These are phyloP conservation scores for Catocala fraxini DNA, from an alignment of 2,888 invertebrate genomes.

Conservation along the genomic window DNA sequence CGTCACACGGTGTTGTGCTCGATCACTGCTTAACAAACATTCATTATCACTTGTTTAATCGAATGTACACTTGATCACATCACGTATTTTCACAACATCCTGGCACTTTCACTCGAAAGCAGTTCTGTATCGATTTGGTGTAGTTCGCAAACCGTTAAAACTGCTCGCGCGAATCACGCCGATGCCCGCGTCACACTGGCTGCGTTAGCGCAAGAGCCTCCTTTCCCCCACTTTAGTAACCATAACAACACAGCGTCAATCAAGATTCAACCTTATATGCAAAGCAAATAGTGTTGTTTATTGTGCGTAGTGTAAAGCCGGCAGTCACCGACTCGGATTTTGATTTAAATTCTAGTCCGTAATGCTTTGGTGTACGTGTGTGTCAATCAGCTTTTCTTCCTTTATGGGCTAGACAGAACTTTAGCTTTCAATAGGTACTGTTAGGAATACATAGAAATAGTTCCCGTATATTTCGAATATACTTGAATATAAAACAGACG, in stretches of 20 bases:
- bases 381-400: slow-evolving; percentile 19
- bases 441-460: neutral
- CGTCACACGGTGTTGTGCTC: slow-evolving; percentile 39
- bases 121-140: slow-evolving; percentile 73
- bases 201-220: slow-evolving; percentile 68
- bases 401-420: slow-evolving; percentile 3
- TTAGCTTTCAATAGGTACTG: slow-evolving; percentile 7
- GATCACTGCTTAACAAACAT: slow-evolving; percentile 41
- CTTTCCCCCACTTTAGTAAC: slow-evolving; percentile 63
- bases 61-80: slow-evolving; percentile 53
- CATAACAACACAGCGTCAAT: slow-evolving; percentile 19
- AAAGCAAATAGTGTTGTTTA: slow-evolving; percentile 1
- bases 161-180: slow-evolving; percentile 54
- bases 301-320: slow-evolving; percentile 1
- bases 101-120: slow-evolving; percentile 78
- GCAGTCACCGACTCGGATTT: slow-evolving; percentile 14
- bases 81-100: slow-evolving; percentile 60
- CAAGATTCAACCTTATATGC: slow-evolving; percentile 10
- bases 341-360: slow-evolving; percentile 23
- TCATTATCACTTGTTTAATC: slow-evolving; percentile 43
- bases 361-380: slow-evolving; percentile 10
- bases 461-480: neutral
- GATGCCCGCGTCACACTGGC: slow-evolving; percentile 69
- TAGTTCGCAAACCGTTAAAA: slow-evolving; percentile 66
- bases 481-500: neutral